Evolutionary conservation across 1,140 invertebrate genomes (phyloP).

Genomic region (Leptonema lineaticorne): DNA sequence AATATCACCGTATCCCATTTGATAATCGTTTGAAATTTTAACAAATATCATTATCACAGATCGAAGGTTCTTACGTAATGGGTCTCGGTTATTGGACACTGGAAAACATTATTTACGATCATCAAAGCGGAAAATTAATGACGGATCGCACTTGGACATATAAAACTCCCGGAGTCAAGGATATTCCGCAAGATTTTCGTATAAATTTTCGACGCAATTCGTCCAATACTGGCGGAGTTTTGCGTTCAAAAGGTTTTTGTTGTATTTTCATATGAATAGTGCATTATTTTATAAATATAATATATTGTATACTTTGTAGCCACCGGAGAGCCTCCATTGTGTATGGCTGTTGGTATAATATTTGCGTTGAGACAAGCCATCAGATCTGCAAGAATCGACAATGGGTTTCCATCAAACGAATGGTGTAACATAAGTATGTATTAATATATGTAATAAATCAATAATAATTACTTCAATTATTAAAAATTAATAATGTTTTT

Average conservation of each 20-base stretch:
- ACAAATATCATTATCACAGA: slow-evolving; percentile 50
- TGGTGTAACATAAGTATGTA: slow-evolving; percentile 56
- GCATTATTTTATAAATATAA: slow-evolving; percentile 18
- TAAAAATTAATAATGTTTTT: too few species aligned
- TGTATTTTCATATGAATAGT: too few species aligned
- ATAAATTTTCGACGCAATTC: slow-evolving; percentile 65
- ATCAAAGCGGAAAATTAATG: slow-evolving; percentile 60
- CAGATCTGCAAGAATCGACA: slow-evolving; percentile 60
- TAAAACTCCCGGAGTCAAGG: slow-evolving; percentile 70
- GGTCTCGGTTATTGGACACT: slow-evolving; percentile 71
- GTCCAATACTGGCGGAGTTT: slow-evolving; percentile 64
- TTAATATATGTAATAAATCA: background rate
- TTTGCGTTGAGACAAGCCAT: slow-evolving; percentile 71
- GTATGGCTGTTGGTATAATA: slow-evolving; percentile 64
- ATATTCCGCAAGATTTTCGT: slow-evolving; percentile 72
- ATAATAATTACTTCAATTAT: background rate
- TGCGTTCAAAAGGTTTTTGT: slow-evolving; percentile 76
- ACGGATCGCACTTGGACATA: slow-evolving; percentile 75
- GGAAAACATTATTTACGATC: slow-evolving; percentile 65
- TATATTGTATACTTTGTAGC: slow-evolving; percentile 52
- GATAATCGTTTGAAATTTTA: slow-evolving; percentile 5
- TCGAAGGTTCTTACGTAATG: slow-evolving; percentile 79
- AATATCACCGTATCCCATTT: slow-evolving; percentile 4
- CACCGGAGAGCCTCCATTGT: slow-evolving; percentile 76
- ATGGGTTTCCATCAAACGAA: slow-evolving; percentile 49